A percentile compares a stretch with the other conserved stretches of the same genome.
These are phyloP conservation scores for Gyrodactylus bullatarudis DNA, from an alignment of 1,140 invertebrate genomes.

Conservation along the genomic window DNA sequence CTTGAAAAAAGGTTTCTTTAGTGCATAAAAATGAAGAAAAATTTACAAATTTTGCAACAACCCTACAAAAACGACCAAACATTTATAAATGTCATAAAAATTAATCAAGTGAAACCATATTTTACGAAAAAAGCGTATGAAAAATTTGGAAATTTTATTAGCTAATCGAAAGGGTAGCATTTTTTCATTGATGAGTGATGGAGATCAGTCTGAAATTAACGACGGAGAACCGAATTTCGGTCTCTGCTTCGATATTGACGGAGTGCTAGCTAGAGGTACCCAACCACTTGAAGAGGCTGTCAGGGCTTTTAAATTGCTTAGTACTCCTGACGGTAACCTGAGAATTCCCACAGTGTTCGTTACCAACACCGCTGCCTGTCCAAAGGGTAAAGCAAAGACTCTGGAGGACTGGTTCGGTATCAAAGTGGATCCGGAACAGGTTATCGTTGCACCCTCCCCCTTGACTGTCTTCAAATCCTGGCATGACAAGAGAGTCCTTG, in stretches of 20 bases:
- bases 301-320: constrained; percentile 25
- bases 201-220: neutral
- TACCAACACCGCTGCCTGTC: constrained; percentile 31
- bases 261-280: constrained; percentile 32
- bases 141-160: no score
- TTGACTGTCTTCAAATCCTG: constrained; percentile 14
- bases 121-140: no score
- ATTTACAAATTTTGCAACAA: no score
- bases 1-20: no score
- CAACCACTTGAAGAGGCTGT: constrained; percentile 29
- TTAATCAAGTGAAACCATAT: no score
- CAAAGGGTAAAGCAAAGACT: constrained; percentile 29
- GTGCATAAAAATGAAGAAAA: no score
- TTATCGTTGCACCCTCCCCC: constrained; percentile 19
- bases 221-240: constrained; percentile 23
- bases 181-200: neutral
- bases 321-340: constrained; percentile 26
- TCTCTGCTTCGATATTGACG: constrained; percentile 36
- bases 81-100: no score
- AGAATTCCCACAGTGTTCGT: constrained; percentile 33
- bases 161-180: neutral
- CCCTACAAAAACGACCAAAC: no score
- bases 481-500: constrained; percentile 16
- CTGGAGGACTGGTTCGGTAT: constrained; percentile 29
- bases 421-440: constrained; percentile 21